Base-by-base conservation (phyloP, 2,113 vertebrate genomes). In the Phylloscopus trochiloides region DNA sequence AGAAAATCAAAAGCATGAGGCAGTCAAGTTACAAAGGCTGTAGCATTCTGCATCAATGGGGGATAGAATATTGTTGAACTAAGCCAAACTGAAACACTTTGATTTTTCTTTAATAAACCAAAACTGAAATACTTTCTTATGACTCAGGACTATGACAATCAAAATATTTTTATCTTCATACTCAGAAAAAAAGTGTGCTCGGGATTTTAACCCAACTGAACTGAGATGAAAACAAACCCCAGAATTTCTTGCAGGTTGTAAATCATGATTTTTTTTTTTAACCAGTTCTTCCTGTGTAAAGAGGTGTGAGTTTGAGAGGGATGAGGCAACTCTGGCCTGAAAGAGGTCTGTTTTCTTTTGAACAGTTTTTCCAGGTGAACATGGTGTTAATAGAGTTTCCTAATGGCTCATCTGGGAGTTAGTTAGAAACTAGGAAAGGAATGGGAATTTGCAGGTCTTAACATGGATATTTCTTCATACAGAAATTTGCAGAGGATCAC, bases 341-440 rank as follows among this genome's bases (percentile, higher is more conserved):
- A 92, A 88, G 47, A 63, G 9, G 16, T 66, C 88, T 96, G 59
- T 86, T 96, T 94, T 90, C 78, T 86, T 90, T 83, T 77, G 92
- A 95, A 71, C 82, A 34, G 67, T 92, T 96, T 97, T 93, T 94
- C 63, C 90, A 96, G 94, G 88, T 95, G 93, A 88, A 71, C 48
- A 8, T 73, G 78, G 82, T 80, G 82, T 93, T 96, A 92, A 93
- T 86, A 34, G 78, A 86, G 78, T 92, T 90, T 95, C 25, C 25
- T 86, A 95, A 90, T 86, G 68, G 77, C 63, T 93, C 94, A 59
- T 59, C 75, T 92, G 88, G 75, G 96, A 90, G 10, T 86, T 91
- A 45, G 86, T 94, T 95, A 71, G 68, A 77, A 81, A 77, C 59
- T 71, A 66, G 80, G 57, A 83, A 94, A 84, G 78, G 31, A 81